Base-by-base conservation (phyloP, 1,140 invertebrate genomes). In the Pentalonia nigronervosa region DNA sequence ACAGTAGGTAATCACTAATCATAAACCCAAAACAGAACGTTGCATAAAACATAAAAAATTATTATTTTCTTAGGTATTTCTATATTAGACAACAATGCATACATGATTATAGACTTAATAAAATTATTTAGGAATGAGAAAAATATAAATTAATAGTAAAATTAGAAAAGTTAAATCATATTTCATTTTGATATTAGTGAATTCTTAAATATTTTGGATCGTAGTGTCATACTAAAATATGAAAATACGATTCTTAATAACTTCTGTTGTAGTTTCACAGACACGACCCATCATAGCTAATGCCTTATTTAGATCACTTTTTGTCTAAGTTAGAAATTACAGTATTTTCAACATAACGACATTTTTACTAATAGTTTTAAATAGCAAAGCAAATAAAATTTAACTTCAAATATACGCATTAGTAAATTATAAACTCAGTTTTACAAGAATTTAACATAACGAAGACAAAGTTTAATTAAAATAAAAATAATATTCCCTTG, bases 381-480 rank as follows among this genome's bases (percentile, higher is more conserved):
- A 84, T 41, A 11, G 23, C 41, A 21, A 25, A 45, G 41, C 36
- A 84, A 84, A 84, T 84, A 45, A 47, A 87, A 87, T 47, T 87
- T n/a, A 87, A 87, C 41, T 30, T 87, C 25, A 87, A 47, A 87
- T 87, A 47, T 25, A 45, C 4, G 41, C 23, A 41, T 25, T 83
- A 83, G 17, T 83, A 83, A 83, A 36, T 41, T 84, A 84, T 23
- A 41, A 76, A 76, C 60, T 76, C 60, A 76, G 36, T 23, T 25
- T 36, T 41, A 45, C 83, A 86, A 86, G 41, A 86, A 86, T 86
- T 86, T 47, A 45, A 47, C 45, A 89, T 89, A 53, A 53, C 47
- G 48, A 53, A 53, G 20, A 89, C 20, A 23, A 36, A 53, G n/a
- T 89, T 89, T 89, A 34, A 53, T 53, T 89, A 89, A 89, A 89